Conservation (phyloP, 2,113 vertebrate genomes). For the Bolborhynchus lineola region DNA sequence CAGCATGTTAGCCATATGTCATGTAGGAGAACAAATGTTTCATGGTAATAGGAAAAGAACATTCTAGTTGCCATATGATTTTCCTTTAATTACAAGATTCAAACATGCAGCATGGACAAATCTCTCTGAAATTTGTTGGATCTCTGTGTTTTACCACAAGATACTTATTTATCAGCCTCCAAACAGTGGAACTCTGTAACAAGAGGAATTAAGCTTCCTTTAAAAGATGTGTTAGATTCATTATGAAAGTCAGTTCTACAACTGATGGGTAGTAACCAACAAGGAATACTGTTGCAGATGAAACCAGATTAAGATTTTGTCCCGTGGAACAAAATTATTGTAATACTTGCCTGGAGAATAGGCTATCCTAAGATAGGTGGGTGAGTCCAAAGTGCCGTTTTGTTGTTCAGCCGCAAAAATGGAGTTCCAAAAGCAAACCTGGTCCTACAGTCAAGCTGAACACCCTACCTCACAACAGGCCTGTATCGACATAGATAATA, state of each 20-base stretch:
- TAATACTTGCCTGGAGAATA: background rate
- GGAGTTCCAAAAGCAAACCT: background rate
- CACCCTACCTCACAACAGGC: background rate
- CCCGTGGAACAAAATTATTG: background rate
- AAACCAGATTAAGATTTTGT: background rate
- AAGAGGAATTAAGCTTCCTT: background rate
- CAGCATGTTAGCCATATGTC: background rate
- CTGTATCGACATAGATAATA: background rate
- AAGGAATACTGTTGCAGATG: background rate
- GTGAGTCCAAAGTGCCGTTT: background rate
- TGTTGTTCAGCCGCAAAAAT: background rate
- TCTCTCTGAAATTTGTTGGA: background rate
- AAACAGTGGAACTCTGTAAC: background rate
- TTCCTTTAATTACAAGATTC: background rate
- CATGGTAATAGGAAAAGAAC: background rate
- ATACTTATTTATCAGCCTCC: background rate
- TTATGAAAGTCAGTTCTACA: background rate
- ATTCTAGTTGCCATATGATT: background rate
- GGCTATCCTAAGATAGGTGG: background rate
- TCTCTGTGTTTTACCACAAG: background rate
- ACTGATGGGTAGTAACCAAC: background rate
- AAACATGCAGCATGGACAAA: background rate
- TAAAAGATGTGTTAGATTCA: background rate
- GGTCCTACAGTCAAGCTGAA: background rate
- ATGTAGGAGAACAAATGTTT: background rate